Conservation (phyloP, 2,113 vertebrate species). For the Varanus komodoensis region DNA sequence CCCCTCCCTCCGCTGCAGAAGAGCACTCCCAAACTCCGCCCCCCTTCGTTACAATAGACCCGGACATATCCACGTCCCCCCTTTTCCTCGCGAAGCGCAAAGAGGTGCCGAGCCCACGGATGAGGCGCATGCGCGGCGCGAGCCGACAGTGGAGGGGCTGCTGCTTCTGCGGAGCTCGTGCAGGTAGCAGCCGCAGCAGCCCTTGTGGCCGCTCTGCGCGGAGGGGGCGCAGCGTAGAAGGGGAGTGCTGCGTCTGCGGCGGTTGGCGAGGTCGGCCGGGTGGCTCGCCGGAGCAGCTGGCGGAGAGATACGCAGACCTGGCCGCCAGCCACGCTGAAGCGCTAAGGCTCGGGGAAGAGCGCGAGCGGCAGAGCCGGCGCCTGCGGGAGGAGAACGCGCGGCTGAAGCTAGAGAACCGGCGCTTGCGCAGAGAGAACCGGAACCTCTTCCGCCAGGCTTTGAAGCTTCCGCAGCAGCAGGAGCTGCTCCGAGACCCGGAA, state of each 20-base stretch:
- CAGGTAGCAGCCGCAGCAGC: not conserved
- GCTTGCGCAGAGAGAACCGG: constrained; percentile 80
- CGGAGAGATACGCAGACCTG: constrained; percentile 81
- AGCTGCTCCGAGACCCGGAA: constrained; percentile 2
- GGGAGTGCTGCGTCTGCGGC: constrained; percentile 22
- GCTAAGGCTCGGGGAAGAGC: constrained; percentile 81
- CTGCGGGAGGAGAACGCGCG: constrained; percentile 79
- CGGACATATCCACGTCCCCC: not conserved
- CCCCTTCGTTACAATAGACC: not conserved
- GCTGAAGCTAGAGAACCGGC: constrained; percentile 80
- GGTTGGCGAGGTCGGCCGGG: constrained; percentile 58
- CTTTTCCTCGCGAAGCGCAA: not conserved
- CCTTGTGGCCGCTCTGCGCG: constrained; percentile 41
- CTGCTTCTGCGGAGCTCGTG: constrained; percentile 35
- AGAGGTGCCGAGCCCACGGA: constrained; percentile 11
- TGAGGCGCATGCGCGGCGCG: constrained; percentile 72
- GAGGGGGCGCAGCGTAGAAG: not conserved
- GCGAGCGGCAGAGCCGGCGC: constrained; percentile 81
- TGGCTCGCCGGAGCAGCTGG: constrained; percentile 67
- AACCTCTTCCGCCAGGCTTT: constrained; percentile 69
- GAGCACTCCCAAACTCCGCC: not conserved
- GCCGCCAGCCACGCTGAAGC: constrained; percentile 81
- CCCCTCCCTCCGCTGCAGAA: not conserved
- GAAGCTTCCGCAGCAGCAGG: constrained; percentile 29
- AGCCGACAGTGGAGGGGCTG: constrained; percentile 2